Evolutionary conservation across 2,888 invertebrate species (phyloP), one percentile per base, ranked within the genome.

Genomic region (Portevinia maculata): DNA sequence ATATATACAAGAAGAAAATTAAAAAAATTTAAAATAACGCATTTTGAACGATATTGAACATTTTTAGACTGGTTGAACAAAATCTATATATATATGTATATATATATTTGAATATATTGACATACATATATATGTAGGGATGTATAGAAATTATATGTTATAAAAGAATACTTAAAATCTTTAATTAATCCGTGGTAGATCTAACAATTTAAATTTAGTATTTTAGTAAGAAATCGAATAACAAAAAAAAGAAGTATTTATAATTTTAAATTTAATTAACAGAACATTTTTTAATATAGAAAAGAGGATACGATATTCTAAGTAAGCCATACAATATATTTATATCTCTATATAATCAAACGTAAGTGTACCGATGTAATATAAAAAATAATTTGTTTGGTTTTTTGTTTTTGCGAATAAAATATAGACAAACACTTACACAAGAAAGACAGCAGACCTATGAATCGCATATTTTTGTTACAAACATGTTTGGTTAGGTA

Each of bases 61-160:
- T 39, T 17, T 64, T 76, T 76, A 81, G 76, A 81, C 76, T 70
- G 76, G 69, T 81, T 70, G 19, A 37, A 15, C 75, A 67, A 60
- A 65, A 55, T 41, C 44, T 71, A 15, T 59, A 52, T 52, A 39
- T 13, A 32, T 71, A 15, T 59, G 46, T 52, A 39, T 13, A 32
- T 57, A 37, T 57, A 50, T 50, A 15, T 57, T 44, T 41, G 71
- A 28, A 59, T 52, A 59, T 67, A 34, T 59, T 24, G 55, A 74
- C 32, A 67, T 34, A 39, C 41, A 62, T 39, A 67, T 34, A 39
- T 48, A 62, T 74, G 53, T 44, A 44, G 17, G 11, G 15, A 17
- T 44, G 44, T 19, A 44, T 44, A 44, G 44, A 44, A 39, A 17
- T 13, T 15, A 37, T 37, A 17, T 79, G 67, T 69, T 79, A 75